phyloP scores from a whole-genome alignment of 2,797 vertebrate genomes.

The Salmo trutta region DNA sequence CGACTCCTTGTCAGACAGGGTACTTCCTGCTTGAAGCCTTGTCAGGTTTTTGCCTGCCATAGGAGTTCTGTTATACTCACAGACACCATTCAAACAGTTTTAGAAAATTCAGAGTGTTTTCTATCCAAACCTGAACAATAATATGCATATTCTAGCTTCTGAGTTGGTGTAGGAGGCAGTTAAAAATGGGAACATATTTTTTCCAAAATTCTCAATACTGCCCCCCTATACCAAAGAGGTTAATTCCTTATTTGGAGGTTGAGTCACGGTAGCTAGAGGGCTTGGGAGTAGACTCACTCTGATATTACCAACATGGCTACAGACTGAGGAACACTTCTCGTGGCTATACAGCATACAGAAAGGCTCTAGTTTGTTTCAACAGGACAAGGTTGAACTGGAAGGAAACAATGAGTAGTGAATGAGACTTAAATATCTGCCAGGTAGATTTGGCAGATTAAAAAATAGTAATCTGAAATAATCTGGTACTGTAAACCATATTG shows the following conservation, averaged over 20 bases:
- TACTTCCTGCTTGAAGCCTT: too few relatives aligned
- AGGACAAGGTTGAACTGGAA: not conserved
- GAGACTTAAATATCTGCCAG: not conserved
- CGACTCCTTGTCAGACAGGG: too few relatives aligned
- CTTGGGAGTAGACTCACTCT: not conserved
- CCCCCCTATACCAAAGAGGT: too few relatives aligned
- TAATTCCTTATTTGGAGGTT: not conserved
- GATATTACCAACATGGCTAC: not conserved
- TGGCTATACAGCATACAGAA: not conserved
- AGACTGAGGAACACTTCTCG: not conserved
- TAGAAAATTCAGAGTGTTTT: too few relatives aligned
- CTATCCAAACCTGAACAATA: too few relatives aligned
- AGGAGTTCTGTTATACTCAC: too few relatives aligned
- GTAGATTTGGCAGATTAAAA: not conserved
- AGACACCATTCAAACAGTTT: too few relatives aligned
- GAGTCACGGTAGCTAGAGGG: conserved; percentile 16
- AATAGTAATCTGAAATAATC: not conserved
- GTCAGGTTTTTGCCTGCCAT: too few relatives aligned
- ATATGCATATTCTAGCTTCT: too few relatives aligned
- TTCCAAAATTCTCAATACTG: too few relatives aligned
- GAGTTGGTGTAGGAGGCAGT: too few relatives aligned
- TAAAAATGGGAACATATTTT: too few relatives aligned
- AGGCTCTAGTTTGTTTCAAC: not conserved
- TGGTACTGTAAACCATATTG: not conserved
- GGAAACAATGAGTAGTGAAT: not conserved